Evolutionary conservation across 2,113 vertebrate species (phyloP).

Genomic region (Rafetus swinhoei): DNA sequence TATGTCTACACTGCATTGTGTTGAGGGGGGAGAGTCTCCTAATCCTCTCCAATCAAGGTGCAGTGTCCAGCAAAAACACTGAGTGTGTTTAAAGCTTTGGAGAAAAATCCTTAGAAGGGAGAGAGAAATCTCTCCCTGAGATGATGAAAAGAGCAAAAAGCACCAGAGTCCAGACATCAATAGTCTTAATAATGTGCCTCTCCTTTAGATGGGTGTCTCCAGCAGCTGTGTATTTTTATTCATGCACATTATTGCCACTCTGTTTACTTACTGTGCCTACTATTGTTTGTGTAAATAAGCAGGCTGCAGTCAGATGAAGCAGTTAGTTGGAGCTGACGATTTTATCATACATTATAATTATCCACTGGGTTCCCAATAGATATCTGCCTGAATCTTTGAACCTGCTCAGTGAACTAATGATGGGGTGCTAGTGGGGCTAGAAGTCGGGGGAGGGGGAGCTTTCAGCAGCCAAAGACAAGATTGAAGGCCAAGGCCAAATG

Average conservation of each 20-base stretch:
- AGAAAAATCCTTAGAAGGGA: neutral
- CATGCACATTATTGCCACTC: neutral
- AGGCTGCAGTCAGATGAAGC: neutral
- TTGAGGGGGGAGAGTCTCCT: neutral
- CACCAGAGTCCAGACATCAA: neutral
- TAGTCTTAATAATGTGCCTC: neutral
- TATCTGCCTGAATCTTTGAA: neutral
- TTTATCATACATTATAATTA: neutral
- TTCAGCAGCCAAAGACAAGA: neutral
- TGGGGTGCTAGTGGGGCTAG: neutral
- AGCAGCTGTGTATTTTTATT: neutral
- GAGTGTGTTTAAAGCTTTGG: neutral
- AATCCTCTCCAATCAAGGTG: neutral
- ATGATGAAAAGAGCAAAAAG: neutral
- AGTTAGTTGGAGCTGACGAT: neutral
- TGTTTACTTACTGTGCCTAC: neutral
- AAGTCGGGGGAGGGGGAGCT: neutral
- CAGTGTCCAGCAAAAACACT: neutral
- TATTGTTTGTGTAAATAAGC: accelerated
- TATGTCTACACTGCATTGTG: neutral
- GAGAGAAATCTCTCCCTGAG: neutral
- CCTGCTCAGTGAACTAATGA: neutral
- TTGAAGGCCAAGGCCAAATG: neutral
- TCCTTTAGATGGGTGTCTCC: neutral
- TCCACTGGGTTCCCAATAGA: neutral